phyloP scores from a whole-genome alignment of 1,140 invertebrate genomes.

The Caenorhabditis inopinata region DNA sequence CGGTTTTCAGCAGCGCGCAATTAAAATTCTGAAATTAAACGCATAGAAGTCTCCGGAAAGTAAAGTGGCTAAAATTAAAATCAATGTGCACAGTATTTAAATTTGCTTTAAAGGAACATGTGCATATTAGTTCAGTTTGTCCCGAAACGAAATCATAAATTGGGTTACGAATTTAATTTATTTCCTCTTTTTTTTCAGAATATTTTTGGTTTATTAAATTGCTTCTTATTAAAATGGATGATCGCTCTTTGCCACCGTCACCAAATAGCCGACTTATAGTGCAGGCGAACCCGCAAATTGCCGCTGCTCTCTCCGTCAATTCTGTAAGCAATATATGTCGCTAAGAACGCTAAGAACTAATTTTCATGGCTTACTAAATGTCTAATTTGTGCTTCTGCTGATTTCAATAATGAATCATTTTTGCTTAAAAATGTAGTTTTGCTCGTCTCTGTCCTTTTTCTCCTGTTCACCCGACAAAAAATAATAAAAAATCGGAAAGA shows the following conservation, averaged over 20 bases:
- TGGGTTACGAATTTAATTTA: too few relatives aligned
- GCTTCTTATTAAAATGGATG: conserved; percentile 1
- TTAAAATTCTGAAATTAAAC: too few relatives aligned
- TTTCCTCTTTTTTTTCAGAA: too few relatives aligned
- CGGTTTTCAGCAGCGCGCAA: too few relatives aligned
- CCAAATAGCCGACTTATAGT: background rate
- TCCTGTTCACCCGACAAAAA: background rate
- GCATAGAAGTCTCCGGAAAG: too few relatives aligned
- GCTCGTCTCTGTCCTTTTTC: background rate
- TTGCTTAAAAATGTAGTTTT: background rate
- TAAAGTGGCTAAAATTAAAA: too few relatives aligned
- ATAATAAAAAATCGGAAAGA: background rate
- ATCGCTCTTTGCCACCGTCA: background rate
- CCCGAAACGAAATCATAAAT: too few relatives aligned
- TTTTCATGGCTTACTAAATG: background rate
- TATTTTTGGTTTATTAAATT: too few relatives aligned
- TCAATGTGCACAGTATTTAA: too few relatives aligned
- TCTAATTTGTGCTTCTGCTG: background rate
- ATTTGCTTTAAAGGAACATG: too few relatives aligned
- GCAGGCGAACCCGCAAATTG: conserved; percentile 12
- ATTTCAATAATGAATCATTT: background rate
- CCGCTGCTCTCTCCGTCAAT: background rate
- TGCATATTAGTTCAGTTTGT: too few relatives aligned
- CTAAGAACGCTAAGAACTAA: background rate
- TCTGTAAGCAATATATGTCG: background rate